These are phyloP conservation scores for Coreius guichenoti DNA, from an alignment of 2,797 vertebrate species.

Conservation along the genomic window DNA sequence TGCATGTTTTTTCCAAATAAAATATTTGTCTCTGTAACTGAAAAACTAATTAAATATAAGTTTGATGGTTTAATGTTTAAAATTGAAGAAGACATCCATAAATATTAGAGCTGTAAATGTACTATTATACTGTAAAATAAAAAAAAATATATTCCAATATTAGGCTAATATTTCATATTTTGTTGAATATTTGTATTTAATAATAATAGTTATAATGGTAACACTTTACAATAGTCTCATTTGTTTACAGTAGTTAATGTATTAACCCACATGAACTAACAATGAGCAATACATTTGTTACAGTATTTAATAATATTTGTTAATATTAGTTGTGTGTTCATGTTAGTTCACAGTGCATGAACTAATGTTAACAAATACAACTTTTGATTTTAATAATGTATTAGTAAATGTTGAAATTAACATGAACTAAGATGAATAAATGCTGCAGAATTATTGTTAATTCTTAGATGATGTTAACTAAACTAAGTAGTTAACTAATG, in stretches of 20 bases:
- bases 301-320: not conserved
- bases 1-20: not conserved
- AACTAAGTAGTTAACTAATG: too few relatives aligned
- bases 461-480: not conserved
- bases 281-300: too few relatives aligned
- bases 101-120: not conserved
- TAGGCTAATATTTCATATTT: not conserved
- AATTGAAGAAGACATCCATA: not conserved
- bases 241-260: too few relatives aligned
- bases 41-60: not conserved
- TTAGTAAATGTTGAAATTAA: too few relatives aligned
- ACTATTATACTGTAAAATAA: not conserved
- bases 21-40: not conserved
- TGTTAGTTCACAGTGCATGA: too few relatives aligned
- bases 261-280: too few relatives aligned
- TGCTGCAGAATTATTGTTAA: too few relatives aligned
- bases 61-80: not conserved
- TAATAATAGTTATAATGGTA: not conserved
- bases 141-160: not conserved
- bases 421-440: too few relatives aligned
- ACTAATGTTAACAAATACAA: too few relatives aligned
- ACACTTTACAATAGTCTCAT: too few relatives aligned
- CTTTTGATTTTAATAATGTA: too few relatives aligned
- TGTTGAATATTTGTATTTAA: too few relatives aligned
- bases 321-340: not conserved